Evolutionary conservation across 2,113 vertebrate species (phyloP), one percentile per base, ranked within the genome.

Genomic region (Sapajus apella): DNA sequence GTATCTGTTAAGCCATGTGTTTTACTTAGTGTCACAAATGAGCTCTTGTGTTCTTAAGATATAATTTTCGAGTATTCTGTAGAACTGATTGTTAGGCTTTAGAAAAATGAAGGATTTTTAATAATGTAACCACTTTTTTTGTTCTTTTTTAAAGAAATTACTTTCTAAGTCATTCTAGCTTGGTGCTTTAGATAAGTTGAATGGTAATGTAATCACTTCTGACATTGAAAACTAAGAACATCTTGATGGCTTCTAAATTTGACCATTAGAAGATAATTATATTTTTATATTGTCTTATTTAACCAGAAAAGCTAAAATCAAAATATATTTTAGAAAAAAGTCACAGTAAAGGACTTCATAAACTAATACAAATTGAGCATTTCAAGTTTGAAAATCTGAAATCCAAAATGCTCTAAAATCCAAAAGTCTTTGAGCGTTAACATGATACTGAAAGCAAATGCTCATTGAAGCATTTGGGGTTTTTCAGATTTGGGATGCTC

Each of bases 231-330:
- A 80, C 37, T 82, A 58, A 97, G 37, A 83, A 76, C 40, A 43
- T 79, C 52, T 50, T 6, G 2, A 12, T 73, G 82, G 16, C 25
- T 97, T 96, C 58, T 79, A 66, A 64, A 86, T 88, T 72, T 87
- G n/a, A 76, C 27, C 50, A 77, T 32, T 76, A 50, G 56, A 83
- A 90, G 66, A 61, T 25, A 84, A 75, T 6, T 75, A 8, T 9
- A 32, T 77, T 80, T 96, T 82, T 68, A 8, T 58, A 40, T 79
- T 91, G 14, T 66, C 17, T 43, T 80, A 58, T 52, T 76, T 96
- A 87, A 77, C 25, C 43, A 93, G 43, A 43, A 73, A 88, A 77
- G 21, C 94, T 81, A 64, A 97, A 81, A 72, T 70, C 8, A 35
- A 56, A 70, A 64, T 84, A 37, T 50, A 92, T 87, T 40, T 92